Evolutionary conservation across 1,140 invertebrate species (phyloP).

Genomic region (Plectrocnemia conspersa): DNA sequence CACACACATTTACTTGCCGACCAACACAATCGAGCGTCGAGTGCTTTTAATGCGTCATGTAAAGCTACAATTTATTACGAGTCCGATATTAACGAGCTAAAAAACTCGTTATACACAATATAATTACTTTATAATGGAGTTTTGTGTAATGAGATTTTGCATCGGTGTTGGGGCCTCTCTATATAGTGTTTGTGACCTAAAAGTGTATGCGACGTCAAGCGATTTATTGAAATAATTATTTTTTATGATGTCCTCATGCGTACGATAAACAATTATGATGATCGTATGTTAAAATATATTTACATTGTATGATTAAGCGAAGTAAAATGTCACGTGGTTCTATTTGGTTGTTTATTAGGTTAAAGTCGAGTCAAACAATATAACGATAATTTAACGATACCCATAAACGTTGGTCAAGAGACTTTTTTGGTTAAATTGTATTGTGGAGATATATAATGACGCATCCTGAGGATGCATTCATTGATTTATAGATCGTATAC

Average conservation of each 20-base stretch:
- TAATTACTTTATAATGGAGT: slow-evolving; percentile 38
- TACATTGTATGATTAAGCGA: not conserved
- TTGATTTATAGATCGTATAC: slow-evolving; percentile 20
- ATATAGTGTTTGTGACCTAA: slow-evolving; percentile 2
- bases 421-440: no score
- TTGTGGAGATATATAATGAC: no score
- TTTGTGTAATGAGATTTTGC: slow-evolving; percentile 36
- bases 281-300: no score
- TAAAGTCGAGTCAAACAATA: no score
- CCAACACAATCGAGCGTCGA: slow-evolving; percentile 8
- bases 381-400: no score
- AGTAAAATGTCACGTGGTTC: no score
- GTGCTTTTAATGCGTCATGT: slow-evolving; percentile 33
- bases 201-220: not conserved
- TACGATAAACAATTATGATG: no score
- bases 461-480: slow-evolving; percentile 8
- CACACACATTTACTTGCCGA: slow-evolving; percentile 4
- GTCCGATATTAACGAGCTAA: slow-evolving; percentile 36
- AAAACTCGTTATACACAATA: slow-evolving; percentile 37
- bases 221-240: not conserved
- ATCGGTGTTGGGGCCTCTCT: slow-evolving; percentile 12
- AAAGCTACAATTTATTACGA: slow-evolving; percentile 37
- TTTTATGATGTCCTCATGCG: no score
- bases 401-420: no score
- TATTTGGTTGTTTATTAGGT: no score